Base-by-base conservation (phyloP, 2,888 invertebrate genomes). In the Antitype chi region DNA sequence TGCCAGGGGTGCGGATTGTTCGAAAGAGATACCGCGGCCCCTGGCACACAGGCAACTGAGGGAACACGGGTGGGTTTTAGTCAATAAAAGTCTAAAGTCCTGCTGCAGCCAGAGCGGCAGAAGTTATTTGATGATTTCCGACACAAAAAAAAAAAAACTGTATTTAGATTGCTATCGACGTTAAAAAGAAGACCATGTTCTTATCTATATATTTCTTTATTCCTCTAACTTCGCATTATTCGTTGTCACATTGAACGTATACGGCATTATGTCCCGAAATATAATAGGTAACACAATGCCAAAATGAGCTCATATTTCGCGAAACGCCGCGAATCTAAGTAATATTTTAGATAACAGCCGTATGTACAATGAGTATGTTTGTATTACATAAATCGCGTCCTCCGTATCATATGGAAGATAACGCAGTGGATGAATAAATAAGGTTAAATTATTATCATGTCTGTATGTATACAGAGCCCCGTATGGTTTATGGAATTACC, bases 271-370 rank as follows among this genome's bases (percentile, higher is more conserved):
- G 38, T 69, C 25, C 59, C 59, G 28, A 73, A 76, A 71, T 74
- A 84, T 84, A 70, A 70, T 43, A 70, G 43, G 73, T 68, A 74
- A 81, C 74, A 66, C n/a, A 70, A 74, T 38, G 60, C 79, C 49
- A n/a, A 78, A 81, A 81, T 78, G 75, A 72, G 85, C 53, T 70
- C 81, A 38, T 84, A 84, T 78, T 76, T 84, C 63, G 78, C 23
- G 52, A 74, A 76, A 66, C 66, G 67, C 57, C 74, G 76, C 69
- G 79, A 69, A 67, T 76, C 76, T 74, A 78, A 78, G 74, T 66
- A 71, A 72, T 82, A 84, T 82, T 76, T 81, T 84, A 84, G 76
- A 81, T 84, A 76, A 67, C 69, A 66, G 15, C 57, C 49, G 25
- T 77, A 66, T 59, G 38, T 75, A 78, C 63, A 75, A 49, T 64